Evolutionary conservation across 2,888 invertebrate species (phyloP), one percentile per base, ranked within the genome.

Genomic region (Aquatica leii): DNA sequence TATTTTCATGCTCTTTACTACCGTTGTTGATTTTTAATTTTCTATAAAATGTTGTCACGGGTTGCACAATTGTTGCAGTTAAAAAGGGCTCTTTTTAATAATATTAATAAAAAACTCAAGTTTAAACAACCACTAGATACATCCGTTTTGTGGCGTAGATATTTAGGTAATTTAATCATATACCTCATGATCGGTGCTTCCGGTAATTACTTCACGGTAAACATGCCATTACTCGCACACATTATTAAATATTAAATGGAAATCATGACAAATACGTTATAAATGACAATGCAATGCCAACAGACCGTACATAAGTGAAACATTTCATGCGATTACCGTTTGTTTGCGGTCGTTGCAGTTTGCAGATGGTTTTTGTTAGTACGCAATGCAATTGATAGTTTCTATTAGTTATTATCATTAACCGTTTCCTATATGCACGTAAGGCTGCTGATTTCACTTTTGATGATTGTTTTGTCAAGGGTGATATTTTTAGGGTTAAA

Each of bases 201-300:
- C 78, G 75, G 77, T 76, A 71, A 76, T 78, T 78, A 78, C 72
- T 71, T 71, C 76, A 75, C 75, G 75, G 77, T 74, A 77, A 78
- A 76, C 77, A 76, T 78, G 76, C 77, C 77, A 79, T 78, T 79
- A 78, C 75, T 71, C 70, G 71, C 72, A 73, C 74, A 76, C 72
- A 76, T 78, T 78, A 78, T 78, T 77, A 76, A 76, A 77, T 75
- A 78, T 79, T 79, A 78, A 78, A 77, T 76, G 77, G 73, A 80
- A 80, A 80, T 78, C 78, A 76, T 78, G 77, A 77, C 77, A 78
- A 77, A 77, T 78, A 77, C 77, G 77, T 78, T 78, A 77, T 70
- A 74, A 77, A 77, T 71, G 73, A 76, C 76, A 77, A 77, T 76
- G 70, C 71, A 69, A 61, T 60, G 56, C 58, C 75, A 76, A 71